A percentile compares a stretch with the other conserved stretches of the same genome.
phyloP scores from a whole-genome alignment of 30 jellyfish, hydroid and myxozoan species.

The Rhopilema esculentum region DNA sequence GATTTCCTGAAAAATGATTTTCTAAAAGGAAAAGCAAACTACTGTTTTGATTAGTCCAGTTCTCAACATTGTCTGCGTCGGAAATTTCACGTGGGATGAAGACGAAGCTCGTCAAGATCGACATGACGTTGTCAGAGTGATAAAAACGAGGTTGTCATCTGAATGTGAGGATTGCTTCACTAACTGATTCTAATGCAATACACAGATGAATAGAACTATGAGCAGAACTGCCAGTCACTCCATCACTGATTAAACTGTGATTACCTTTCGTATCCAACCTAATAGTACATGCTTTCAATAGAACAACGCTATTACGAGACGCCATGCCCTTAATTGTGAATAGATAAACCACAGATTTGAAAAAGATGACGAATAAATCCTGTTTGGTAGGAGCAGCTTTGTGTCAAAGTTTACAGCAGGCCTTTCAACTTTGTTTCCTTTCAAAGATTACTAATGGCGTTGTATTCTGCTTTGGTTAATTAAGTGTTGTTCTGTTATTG shows the following conservation, averaged over 20 bases:
- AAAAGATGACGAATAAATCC: neutral
- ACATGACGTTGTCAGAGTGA: neutral
- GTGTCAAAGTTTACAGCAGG: neutral
- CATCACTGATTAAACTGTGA: neutral
- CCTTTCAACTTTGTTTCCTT: neutral
- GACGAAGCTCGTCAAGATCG: neutral
- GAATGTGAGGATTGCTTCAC: no score
- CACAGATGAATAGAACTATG: neutral
- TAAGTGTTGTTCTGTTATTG: no score
- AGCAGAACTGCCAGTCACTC: neutral
- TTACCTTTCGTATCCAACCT: neutral
- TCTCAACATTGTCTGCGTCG: no score
- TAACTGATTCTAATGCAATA: neutral
- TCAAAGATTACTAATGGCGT: neutral
- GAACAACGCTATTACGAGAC: neutral
- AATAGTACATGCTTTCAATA: neutral
- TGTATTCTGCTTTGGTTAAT: no score
- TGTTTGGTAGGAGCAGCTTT: neutral
- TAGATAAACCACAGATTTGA: neutral
- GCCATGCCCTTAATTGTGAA: neutral
- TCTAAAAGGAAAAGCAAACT: neutral
- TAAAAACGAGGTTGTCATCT: neutral
- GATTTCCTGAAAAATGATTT: no score
- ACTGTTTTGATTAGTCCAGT: neutral
- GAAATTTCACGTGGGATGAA: no score